A percentile compares a stretch with the other conserved stretches of the same genome.
phyloP scores from a whole-genome alignment of 1,140 invertebrate genomes.

The Chironomus striatipennis region DNA sequence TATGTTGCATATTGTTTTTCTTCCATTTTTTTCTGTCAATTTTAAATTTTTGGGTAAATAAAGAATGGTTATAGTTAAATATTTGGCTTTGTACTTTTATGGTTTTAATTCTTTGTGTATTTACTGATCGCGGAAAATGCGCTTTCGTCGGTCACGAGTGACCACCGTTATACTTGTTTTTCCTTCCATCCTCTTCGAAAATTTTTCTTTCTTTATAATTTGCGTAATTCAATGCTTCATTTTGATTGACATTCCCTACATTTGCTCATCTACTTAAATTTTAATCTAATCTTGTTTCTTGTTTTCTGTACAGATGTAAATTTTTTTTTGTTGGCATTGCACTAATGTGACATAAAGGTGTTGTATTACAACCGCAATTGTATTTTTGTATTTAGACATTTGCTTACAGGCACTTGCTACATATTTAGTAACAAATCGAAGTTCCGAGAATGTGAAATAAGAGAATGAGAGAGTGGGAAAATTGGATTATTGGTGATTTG shows the following conservation, averaged over 20 bases:
- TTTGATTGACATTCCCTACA: constrained; percentile 20
- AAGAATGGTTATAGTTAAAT: no score
- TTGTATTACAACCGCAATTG: constrained; percentile 21
- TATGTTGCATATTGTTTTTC: no score
- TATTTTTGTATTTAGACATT: not conserved
- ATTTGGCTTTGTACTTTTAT: no score
- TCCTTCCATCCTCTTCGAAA: no score
- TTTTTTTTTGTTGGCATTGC: not conserved
- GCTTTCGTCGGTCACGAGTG: no score
- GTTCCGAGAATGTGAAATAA: no score
- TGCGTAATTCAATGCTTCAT: constrained; percentile 9
- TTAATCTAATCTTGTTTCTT: constrained; percentile 9
- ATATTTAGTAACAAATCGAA: not conserved
- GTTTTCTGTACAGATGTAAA: constrained; percentile 17
- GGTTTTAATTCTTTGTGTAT: no score
- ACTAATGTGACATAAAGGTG: constrained; percentile 15
- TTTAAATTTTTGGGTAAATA: no score
- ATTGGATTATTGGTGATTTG: constrained; percentile 22
- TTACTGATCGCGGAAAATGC: no score
- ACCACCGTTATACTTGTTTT: no score
- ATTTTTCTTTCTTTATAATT: not conserved
- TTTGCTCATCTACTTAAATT: not conserved
- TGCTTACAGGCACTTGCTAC: not conserved
- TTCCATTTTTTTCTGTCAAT: no score
- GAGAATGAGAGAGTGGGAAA: not conserved